Base-by-base conservation (phyloP, 1,140 invertebrate genomes). In the Argopecten irradians region DNA sequence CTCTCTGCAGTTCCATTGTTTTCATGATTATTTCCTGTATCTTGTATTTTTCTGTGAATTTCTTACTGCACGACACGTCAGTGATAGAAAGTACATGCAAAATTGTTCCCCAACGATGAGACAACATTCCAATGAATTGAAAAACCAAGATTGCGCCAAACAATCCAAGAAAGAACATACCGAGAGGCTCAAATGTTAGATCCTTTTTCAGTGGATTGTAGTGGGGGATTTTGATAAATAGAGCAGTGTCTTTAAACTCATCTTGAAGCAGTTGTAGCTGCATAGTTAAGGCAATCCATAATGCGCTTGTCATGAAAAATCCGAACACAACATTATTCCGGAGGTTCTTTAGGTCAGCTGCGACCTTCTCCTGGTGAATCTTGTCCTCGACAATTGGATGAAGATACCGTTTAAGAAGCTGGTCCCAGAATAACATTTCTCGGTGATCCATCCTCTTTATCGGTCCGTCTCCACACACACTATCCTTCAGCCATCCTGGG, bases 281-380 rank as follows among this genome's bases (percentile, higher is more conserved):
- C 96, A 99, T 98, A 93, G 99, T 98, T 96, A 99, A 98, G 95
- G 99, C 97, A 92, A 99, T 98, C 97, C 99, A 99, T 91, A 99
- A 97, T 88, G 98, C 98, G 96, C 99, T 99, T 94, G 98, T 96
- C 98, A 99, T 99, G 96, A 99, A 98, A 96, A 99, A 99, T 87
- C 97, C 98, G 96, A 99, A 99, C 82, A 99, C 98, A 90, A 98
- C 98, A 94, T 97, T 97, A 96, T 99, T 98, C 95, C 98, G 97
- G 92, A 99, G 96, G 94, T 98, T 98, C 97, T 98, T 98, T 94
- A 99, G 96, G 96, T 98, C 98, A 95, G 96, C 96, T 93, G 97
- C 97, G 94, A 94, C 90, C 85, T 94, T 94, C 22, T 92, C 90
- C 84, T 93, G 90, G 46, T 94, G 92, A 19, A 87, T 84, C 33